Evolutionary conservation across 2,797 vertebrate genomes (phyloP).

Genomic region (Chaunax sp.): DNA sequence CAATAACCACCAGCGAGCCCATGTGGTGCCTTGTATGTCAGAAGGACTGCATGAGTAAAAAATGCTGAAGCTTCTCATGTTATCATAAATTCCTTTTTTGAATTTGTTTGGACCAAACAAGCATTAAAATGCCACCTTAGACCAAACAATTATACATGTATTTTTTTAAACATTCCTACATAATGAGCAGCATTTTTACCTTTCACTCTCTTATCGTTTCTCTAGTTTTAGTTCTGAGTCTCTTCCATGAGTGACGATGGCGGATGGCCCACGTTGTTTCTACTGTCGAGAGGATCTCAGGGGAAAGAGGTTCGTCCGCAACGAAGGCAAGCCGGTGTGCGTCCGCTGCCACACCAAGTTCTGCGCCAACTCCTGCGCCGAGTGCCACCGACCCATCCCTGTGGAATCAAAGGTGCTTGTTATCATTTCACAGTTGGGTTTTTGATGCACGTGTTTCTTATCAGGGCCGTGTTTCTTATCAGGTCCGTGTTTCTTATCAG

Average conservation of each 20-base stretch:
- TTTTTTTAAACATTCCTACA: background rate
- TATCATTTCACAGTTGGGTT: background rate
- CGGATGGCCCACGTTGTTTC: constrained; percentile 90
- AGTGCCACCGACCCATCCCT: constrained; percentile 92
- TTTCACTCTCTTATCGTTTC: background rate
- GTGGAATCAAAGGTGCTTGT: constrained; percentile 89
- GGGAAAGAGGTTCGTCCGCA: constrained; percentile 93
- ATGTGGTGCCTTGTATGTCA: too few species aligned
- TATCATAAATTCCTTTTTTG: too few species aligned
- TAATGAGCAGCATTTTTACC: background rate
- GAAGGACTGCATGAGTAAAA: too few species aligned
- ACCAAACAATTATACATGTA: background rate
- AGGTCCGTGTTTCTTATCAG: too few species aligned
- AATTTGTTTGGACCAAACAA: background rate
- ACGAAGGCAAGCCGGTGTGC: constrained; percentile 91
- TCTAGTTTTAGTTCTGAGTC: constrained; percentile 14
- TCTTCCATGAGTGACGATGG: constrained; percentile 82
- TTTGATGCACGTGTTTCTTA: background rate
- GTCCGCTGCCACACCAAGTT: constrained; percentile 95
- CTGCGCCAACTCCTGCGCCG: constrained; percentile 92
- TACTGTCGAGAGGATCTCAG: constrained; percentile 92
- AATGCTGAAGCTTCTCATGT: too few species aligned
- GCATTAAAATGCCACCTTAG: background rate
- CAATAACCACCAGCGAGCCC: too few species aligned
- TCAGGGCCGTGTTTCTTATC: too few species aligned